phyloP scores from a whole-genome alignment of 2,888 invertebrate species.

The Nomada fabriciana region DNA sequence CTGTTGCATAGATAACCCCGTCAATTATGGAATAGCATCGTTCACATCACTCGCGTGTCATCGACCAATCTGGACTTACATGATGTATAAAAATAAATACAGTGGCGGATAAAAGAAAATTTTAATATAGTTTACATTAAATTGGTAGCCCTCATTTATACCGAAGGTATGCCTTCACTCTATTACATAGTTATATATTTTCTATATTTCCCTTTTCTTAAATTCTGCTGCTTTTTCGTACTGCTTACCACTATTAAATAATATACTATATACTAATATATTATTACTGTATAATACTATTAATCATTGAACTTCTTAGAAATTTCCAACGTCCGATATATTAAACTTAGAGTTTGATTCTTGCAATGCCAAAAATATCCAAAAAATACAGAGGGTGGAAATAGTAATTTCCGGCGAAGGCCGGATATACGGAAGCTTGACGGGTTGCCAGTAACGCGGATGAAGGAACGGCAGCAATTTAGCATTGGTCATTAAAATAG shows the following conservation, averaged over 20 bases:
- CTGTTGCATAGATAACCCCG: not conserved
- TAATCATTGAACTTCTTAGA: conserved; percentile 3
- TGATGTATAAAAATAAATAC: no score
- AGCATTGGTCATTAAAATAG: conserved; percentile 32
- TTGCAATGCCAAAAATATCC: conserved; percentile 12
- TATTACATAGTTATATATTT: no score
- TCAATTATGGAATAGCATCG: not conserved
- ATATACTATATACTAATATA: no score
- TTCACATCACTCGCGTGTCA: not conserved
- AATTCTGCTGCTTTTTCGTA: no score
- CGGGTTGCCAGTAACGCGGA: conserved; percentile 42
- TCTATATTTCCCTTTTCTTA: no score
- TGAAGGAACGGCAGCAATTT: not conserved
- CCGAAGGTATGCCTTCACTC: no score
- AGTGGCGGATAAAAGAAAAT: no score
- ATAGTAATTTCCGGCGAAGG: conserved; percentile 20
- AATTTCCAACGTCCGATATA: not conserved
- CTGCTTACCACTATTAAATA: no score
- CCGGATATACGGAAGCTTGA: conserved; percentile 53
- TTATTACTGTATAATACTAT: no score
- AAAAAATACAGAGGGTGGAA: conserved; percentile 26
- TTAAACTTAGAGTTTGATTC: conserved; percentile 18
- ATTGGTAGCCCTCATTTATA: no score
- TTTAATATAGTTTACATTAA: no score
- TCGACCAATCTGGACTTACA: conserved; percentile 7